Base-by-base conservation (phyloP, 2,888 invertebrate species). In the Cylindroiulus punctatus region DNA sequence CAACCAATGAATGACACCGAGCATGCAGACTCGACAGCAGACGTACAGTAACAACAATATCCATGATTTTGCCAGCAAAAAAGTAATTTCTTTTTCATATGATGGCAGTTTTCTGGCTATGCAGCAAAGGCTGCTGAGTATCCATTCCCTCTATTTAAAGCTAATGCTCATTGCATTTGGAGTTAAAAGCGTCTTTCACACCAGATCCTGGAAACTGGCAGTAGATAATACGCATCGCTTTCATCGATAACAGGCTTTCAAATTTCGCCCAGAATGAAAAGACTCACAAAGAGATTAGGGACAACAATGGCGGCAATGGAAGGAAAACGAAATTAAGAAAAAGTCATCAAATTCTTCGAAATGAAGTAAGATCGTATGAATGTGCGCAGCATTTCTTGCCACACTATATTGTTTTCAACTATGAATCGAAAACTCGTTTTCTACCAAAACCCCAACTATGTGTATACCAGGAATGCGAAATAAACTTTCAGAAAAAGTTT, bases 111-210 rank as follows among this genome's bases (percentile, higher is more conserved):
- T 52, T 52, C 52, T 17, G 12, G 7, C 12, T 36, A 2, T 36
- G 2, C 1, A 52, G 52, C 52, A 52, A 52, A 52, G n/a, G 14
- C 52, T 52, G 52, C 10, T n/a, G 52, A n/a, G 52, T 52, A 52
- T 52, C 12, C 52, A n/a, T 52, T 52, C n/a, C n/a, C 52, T 42
- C 52, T 52, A 52, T 52, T 52, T 52, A 52, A 52, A 52, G 52
- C 52, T 52, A 52, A 52, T 52, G 52, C 52, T 52, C n/a, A 52
- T n/a, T 52, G 52, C 52, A 52, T n/a, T n/a, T 52, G n/a, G n/a
- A 52, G 52, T n/a, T 52, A 19, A 52, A 52, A 52, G 52, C 19
- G 52, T 52, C 52, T 52, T 52, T 52, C 52, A 52, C 19, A 7
- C 52, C 10, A 52, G 52, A 17, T 52, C 5, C 7, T 7, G n/a